Percentiles rank a stretch among this genome's conserved stretches.
These are phyloP conservation scores for Phyllotreta striolata DNA, from an alignment of 2,888 invertebrate genomes.

Conservation along the genomic window DNA sequence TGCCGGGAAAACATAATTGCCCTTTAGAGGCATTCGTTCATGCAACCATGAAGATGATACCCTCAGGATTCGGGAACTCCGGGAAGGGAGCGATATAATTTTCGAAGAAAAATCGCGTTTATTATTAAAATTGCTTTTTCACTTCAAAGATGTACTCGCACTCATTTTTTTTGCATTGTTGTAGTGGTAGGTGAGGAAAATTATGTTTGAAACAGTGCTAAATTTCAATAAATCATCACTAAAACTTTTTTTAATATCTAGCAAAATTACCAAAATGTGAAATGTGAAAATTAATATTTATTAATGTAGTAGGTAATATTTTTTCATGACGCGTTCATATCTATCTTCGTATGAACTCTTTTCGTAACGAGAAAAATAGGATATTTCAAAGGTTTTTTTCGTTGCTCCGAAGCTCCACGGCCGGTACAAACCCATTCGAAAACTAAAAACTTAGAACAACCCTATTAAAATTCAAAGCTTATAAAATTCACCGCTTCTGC, in stretches of 20 bases:
- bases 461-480: conserved; percentile 27
- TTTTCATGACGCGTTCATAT: too few relatives aligned
- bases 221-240: too few relatives aligned
- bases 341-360: too few relatives aligned
- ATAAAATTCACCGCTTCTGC: conserved; percentile 29
- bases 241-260: too few relatives aligned
- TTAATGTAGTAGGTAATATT: too few relatives aligned
- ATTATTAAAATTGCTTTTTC: conserved; percentile 8
- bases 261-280: too few relatives aligned
- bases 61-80: conserved; percentile 14
- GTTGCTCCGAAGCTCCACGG: background rate
- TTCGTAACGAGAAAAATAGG: too few relatives aligned
- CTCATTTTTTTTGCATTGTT: background rate
- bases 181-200: background rate
- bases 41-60: conserved; percentile 35
- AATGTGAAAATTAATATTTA: too few relatives aligned
- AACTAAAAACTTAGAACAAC: conserved; percentile 10
- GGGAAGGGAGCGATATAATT: conserved; percentile 22
- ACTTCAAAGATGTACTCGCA: background rate
- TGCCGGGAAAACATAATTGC: conserved; percentile 57
- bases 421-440: background rate
- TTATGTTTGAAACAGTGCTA: background rate
- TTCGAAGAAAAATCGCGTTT: conserved; percentile 8
- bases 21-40: conserved; percentile 51
- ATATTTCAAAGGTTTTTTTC: background rate